Conservation (phyloP, 2,113 vertebrate species). For the Boulengeromyrus knoepffleri region DNA sequence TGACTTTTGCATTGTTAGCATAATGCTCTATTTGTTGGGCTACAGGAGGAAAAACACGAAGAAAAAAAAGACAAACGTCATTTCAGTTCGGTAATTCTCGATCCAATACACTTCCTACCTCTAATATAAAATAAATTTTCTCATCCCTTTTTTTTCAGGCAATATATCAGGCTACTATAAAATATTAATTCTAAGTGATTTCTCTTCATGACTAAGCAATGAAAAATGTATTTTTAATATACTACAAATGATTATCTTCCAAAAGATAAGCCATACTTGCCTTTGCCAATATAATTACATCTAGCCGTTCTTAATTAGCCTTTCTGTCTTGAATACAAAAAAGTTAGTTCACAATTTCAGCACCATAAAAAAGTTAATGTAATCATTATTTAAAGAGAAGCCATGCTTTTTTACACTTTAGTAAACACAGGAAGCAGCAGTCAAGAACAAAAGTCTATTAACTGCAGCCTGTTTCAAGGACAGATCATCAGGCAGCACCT, state of each 20-base stretch:
- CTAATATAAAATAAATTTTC: background rate
- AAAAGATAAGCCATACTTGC: background rate
- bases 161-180: background rate
- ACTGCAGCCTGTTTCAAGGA: background rate
- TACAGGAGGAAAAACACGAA: background rate
- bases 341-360: background rate
- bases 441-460: background rate
- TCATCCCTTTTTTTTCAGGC: background rate
- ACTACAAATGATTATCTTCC: background rate
- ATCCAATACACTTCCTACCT: background rate
- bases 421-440: background rate
- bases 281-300: background rate
- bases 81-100: background rate
- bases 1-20: background rate
- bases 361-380: background rate
- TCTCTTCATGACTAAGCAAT: background rate
- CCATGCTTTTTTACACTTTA: background rate
- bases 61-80: background rate
- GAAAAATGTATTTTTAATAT: slow-evolving; percentile 7
- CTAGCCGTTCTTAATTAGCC: background rate
- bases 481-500: background rate
- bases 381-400: background rate
- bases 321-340: background rate
- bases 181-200: background rate
- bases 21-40: background rate